Evolutionary conservation across 1,140 invertebrate species (phyloP).

Genomic region (Lerema accius): DNA sequence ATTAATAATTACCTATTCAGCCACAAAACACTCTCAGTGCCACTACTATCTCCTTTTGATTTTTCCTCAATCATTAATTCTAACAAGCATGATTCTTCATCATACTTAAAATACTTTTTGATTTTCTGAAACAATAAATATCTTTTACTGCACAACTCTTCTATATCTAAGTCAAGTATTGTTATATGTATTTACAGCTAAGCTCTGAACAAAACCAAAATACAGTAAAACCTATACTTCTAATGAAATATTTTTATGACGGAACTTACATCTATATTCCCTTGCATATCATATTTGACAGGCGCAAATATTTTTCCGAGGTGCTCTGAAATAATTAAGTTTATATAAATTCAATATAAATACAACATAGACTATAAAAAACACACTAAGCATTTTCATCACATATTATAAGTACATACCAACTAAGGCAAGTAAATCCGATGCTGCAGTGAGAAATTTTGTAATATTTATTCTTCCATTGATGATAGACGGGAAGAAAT

Average conservation of each 20-base stretch:
- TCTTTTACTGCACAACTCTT: constrained; percentile 5
- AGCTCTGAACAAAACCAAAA: no score
- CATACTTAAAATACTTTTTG: constrained; percentile 82
- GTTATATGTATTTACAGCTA: no score
- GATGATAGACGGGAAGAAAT: constrained; percentile 76
- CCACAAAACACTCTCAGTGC: constrained; percentile 86
- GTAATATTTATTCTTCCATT: constrained; percentile 84
- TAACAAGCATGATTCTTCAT: constrained; percentile 84
- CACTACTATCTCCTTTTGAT: constrained; percentile 74
- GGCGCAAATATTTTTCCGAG: constrained; percentile 89
- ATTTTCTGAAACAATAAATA: constrained; percentile 84
- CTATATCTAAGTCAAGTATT: no score
- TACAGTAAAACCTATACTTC: no score
- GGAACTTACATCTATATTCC: constrained; percentile 87
- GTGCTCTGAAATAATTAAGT: constrained; percentile 83
- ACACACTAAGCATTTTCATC: no score
- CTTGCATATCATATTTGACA: constrained; percentile 88
- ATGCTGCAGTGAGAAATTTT: constrained; percentile 85
- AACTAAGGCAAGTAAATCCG: constrained; percentile 84
- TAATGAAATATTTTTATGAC: constrained; percentile 28
- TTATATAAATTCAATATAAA: constrained; percentile 25
- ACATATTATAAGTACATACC: constrained; percentile 81
- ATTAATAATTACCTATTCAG: constrained; percentile 83
- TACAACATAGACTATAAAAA: no score
- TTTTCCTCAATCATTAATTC: constrained; percentile 86